These are phyloP conservation scores for Acrobasis repandana DNA, from an alignment of 2,888 invertebrate species.

Conservation along the genomic window DNA sequence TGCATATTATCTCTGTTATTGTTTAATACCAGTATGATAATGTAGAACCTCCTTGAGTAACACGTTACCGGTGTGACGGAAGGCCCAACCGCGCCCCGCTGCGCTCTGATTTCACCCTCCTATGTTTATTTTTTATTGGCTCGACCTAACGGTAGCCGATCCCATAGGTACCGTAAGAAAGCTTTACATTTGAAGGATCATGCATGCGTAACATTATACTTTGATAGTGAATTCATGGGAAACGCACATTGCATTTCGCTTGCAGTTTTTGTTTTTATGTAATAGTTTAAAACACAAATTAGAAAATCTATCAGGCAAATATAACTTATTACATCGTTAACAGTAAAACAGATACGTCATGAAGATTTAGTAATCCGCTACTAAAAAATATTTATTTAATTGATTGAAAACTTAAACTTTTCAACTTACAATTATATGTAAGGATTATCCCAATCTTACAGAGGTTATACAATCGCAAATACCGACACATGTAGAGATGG, in stretches of 20 bases:
- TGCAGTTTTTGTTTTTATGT: neutral
- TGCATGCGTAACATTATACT: constrained; percentile 38
- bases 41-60: neutral
- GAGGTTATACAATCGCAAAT: neutral
- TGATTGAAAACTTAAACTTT: no score
- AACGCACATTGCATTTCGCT: constrained; percentile 9
- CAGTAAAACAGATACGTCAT: no score
- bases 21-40: no score
- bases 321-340: no score
- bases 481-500: neutral
- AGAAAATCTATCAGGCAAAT: neutral
- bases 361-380: no score
- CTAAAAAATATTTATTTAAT: no score
- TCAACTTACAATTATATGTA: no score
- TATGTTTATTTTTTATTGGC: constrained; percentile 60
- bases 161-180: constrained; percentile 54
- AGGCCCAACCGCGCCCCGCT: constrained; percentile 39
- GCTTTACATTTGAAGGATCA: constrained; percentile 21
- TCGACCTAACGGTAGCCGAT: constrained; percentile 69
- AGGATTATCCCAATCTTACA: no score
- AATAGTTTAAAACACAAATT: neutral
- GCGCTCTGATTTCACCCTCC: constrained; percentile 66
- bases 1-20: no score
- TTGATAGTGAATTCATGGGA: constrained; percentile 35
- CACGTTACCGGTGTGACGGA: neutral